Evolutionary conservation across 2,888 invertebrate species (phyloP).

Genomic region (Drosophila ezoana): DNA sequence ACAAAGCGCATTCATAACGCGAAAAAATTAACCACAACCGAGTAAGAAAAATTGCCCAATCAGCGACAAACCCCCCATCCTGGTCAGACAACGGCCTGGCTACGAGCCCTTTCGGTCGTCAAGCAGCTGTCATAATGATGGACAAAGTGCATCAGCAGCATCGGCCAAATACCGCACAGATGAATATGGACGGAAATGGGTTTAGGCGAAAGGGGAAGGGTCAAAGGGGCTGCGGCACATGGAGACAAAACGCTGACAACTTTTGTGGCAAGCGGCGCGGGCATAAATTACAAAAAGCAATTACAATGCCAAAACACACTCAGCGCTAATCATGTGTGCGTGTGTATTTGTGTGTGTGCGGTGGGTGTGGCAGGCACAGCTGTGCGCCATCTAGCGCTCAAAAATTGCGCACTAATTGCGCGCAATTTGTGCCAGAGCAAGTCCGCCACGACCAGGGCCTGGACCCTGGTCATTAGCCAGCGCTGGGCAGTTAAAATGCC

Average conservation of each 20-base stretch:
- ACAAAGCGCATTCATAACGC: slow-evolving; percentile 70
- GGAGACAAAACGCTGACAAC: slow-evolving; percentile 74
- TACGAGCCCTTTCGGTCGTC: slow-evolving; percentile 70
- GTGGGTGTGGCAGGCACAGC: slow-evolving; percentile 54
- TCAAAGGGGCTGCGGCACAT: slow-evolving; percentile 28
- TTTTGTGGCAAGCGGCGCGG: slow-evolving; percentile 44
- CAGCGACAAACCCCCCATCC: slow-evolving; percentile 40
- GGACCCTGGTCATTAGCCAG: slow-evolving; percentile 65
- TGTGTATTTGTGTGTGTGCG: slow-evolving; percentile 15
- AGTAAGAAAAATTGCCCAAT: slow-evolving; percentile 73
- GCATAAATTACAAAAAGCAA: slow-evolving; percentile 79
- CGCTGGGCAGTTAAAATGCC: slow-evolving; percentile 71
- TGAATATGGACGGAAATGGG: slow-evolving; percentile 6
- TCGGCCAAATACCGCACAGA: slow-evolving; percentile 25
- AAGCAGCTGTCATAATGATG: slow-evolving; percentile 81
- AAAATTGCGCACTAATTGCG: slow-evolving; percentile 78
- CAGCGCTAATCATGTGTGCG: slow-evolving; percentile 64
- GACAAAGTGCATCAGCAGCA: slow-evolving; percentile 74
- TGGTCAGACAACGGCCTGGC: slow-evolving; percentile 17
- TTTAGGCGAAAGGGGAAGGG: neutral
- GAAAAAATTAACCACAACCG: slow-evolving; percentile 60
- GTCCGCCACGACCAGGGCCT: neutral
- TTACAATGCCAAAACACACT: slow-evolving; percentile 75
- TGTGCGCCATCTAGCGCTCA: slow-evolving; percentile 76
- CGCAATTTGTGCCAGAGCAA: slow-evolving; percentile 65